Evolutionary conservation across 1,140 invertebrate genomes (phyloP).

Genomic region (Drosophila pruinosa): DNA sequence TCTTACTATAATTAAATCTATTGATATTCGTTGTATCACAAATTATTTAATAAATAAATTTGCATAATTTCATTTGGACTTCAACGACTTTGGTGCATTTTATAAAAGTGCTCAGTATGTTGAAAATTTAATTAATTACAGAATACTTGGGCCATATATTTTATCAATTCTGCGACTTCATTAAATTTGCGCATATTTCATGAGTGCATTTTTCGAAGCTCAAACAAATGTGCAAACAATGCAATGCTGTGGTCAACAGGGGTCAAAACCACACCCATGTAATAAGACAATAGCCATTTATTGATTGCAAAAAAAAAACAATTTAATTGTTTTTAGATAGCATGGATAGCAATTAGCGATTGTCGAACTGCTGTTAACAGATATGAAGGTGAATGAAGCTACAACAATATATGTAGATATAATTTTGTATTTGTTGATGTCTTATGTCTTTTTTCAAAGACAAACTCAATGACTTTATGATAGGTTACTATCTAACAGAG

Average conservation of each 20-base stretch:
- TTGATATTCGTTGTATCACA: too few species aligned
- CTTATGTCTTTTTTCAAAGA: background rate
- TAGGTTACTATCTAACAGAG: background rate
- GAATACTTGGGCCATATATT: constrained; percentile 37
- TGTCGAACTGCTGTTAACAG: background rate
- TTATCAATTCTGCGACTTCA: constrained; percentile 69
- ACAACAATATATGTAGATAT: background rate
- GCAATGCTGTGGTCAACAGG: constrained; percentile 4
- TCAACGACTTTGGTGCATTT: background rate
- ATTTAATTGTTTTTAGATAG: background rate
- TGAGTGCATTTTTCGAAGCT: constrained; percentile 42
- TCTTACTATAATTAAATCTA: too few species aligned
- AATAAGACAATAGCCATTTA: background rate
- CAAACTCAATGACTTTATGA: background rate
- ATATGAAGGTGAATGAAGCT: background rate
- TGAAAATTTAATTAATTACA: constrained; percentile 30
- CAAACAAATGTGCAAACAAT: constrained; percentile 50
- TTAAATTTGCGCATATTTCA: constrained; percentile 64
- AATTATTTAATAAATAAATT: background rate
- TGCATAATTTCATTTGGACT: background rate
- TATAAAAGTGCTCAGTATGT: background rate
- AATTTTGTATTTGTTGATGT: too few species aligned
- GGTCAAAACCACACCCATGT: background rate
- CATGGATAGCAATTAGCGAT: background rate
- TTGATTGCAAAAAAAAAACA: background rate